Base-by-base conservation (phyloP, 2,113 vertebrate species). In the Xiphias gladius region DNA sequence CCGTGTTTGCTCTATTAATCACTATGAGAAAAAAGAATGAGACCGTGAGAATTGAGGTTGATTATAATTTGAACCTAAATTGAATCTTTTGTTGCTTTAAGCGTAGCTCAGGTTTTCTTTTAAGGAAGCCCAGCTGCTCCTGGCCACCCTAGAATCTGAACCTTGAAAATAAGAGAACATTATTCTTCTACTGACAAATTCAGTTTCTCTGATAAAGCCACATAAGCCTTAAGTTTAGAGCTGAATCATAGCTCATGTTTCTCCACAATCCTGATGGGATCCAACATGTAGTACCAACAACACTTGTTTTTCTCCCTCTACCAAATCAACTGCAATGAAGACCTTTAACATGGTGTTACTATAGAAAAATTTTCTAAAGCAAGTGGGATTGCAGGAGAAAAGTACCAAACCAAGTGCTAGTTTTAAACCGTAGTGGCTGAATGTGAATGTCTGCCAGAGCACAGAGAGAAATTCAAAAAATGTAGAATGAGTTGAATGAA, bases 81-180 rank as follows among this genome's bases (percentile, higher is more conserved):
- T 54, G n/a, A 80, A 73, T 80, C 82, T 80, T 86, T 82, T 85
- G 79, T 75, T 84, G 68, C 64, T 85, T 64, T 50, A 71, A 43
- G 66, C 2, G 32, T 43, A 79, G 57, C 59, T 69, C 57, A 58
- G 39, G 30, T 74, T 73, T 69, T 71, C 54, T 73, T 65, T 73
- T 30, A 26, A 71, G 43, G 48, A 32, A 62, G 48, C 59, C 50
- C n/a, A 66, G 79, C 35, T 26, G 50, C 82, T 86, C 5, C 59
- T 67, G 69, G 65, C 61, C 48, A 76, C 28, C 70, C 61, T 43
- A 71, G 70, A 55, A 91, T 79, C 79, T 76, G 2, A 71, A 72
- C 26, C 76, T 55, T 78, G 58, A 86, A 39, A 57, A 65, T 78
- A 46, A 54, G 63, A 69, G 68, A 83, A 76, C 48, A 63, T 77